A percentile compares a stretch with the other conserved stretches of the same genome.
Conservation (phyloP, 2,888 invertebrate genomes). For the Xestia xanthographa region DNA sequence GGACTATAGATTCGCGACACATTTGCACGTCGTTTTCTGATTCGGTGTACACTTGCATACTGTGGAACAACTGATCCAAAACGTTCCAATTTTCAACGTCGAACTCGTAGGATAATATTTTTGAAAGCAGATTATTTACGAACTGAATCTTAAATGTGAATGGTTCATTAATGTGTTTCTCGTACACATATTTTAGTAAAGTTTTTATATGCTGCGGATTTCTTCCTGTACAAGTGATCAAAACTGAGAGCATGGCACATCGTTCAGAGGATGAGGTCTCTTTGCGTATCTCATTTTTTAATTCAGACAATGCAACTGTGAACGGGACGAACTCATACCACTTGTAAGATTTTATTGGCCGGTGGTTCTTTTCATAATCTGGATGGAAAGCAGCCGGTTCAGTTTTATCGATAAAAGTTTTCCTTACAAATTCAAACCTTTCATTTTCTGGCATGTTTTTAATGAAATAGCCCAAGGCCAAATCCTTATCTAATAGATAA, state of each 20-base stretch:
- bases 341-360: not conserved
- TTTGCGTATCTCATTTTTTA: conserved; percentile 76
- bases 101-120: conserved; percentile 70
- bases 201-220: conserved; percentile 72
- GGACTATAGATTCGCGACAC: conserved; percentile 76
- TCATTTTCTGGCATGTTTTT: conserved; percentile 6
- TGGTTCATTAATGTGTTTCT: conserved; percentile 83
- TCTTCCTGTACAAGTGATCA: conserved; percentile 73
- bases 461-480: not conserved
- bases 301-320: conserved; percentile 73
- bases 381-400: conserved; percentile 1
- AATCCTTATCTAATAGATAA: not conserved
- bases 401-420: conserved; percentile 18
- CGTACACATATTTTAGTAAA: conserved; percentile 76
- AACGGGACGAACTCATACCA: conserved; percentile 70
- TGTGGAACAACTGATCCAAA: conserved; percentile 80
- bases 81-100: conserved; percentile 76
- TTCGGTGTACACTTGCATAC: conserved; percentile 82
- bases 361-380: conserved; percentile 63
- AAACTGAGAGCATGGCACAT: conserved; percentile 73
- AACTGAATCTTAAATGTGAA: conserved; percentile 76
- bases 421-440: conserved; percentile 20
- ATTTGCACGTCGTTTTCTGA: conserved; percentile 71
- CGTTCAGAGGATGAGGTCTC: conserved; percentile 77
- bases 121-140: conserved; percentile 73